phyloP scores from a whole-genome alignment of 2,797 vertebrate species.

The Nannoperca obscura region DNA sequence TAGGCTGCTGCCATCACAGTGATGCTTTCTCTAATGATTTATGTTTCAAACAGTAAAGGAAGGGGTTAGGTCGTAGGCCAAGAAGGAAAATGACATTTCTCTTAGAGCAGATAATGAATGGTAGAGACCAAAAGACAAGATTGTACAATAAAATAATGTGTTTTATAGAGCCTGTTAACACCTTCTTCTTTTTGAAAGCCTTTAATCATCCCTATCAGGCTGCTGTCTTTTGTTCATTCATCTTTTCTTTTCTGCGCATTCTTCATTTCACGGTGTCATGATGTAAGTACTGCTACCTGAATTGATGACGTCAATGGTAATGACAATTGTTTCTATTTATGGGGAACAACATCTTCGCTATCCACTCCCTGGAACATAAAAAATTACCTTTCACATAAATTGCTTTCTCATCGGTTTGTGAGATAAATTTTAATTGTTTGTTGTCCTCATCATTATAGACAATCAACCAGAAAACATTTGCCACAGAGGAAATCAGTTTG shows the following conservation, averaged over 20 bases:
- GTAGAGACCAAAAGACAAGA: background rate
- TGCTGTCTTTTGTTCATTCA: background rate
- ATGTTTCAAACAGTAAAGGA: too few species aligned
- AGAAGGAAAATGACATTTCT: background rate
- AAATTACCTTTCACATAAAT: constrained; percentile 41
- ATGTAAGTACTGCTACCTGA: constrained; percentile 19
- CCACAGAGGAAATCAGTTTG: constrained; percentile 68
- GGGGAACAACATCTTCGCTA: background rate
- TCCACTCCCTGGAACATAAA: constrained; percentile 10
- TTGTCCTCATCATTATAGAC: constrained; percentile 55
- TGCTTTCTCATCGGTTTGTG: constrained; percentile 30
- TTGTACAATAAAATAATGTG: background rate
- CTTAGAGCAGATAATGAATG: constrained; percentile 18
- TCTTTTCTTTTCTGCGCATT: constrained; percentile 10
- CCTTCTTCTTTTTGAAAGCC: constrained; percentile 6
- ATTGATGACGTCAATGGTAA: constrained; percentile 29
- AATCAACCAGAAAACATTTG: constrained; percentile 65
- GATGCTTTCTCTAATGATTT: too few species aligned
- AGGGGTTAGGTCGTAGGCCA: background rate
- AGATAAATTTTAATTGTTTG: constrained; percentile 69
- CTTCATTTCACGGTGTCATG: constrained; percentile 29
- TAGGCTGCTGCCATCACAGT: background rate
- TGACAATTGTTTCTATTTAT: background rate
- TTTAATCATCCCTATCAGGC: constrained; percentile 13
- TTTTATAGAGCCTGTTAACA: background rate